These are phyloP conservation scores for Seira musarum DNA, from an alignment of 2,888 invertebrate genomes.

Conservation along the genomic window DNA sequence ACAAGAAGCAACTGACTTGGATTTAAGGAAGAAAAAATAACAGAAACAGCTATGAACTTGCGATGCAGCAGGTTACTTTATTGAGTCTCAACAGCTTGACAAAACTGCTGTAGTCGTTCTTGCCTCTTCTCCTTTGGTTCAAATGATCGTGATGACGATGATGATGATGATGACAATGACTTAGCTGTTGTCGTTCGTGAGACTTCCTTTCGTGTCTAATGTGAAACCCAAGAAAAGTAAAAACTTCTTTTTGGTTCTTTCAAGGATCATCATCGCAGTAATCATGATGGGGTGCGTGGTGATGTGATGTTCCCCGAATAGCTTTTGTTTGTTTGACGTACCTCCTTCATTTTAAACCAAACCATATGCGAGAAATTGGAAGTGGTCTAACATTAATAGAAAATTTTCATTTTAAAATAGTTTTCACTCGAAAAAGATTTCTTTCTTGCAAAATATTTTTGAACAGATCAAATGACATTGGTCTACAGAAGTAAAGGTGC, in stretches of 20 bases:
- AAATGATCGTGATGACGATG: slow-evolving; percentile 20
- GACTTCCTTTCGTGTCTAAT: neutral
- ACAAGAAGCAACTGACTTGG: slow-evolving; percentile 23
- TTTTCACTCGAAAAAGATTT: too few relatives aligned
- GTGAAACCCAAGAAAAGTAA: slow-evolving; percentile 15
- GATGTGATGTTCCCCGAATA: neutral
- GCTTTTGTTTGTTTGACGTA: neutral
- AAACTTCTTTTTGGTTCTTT: slow-evolving; percentile 1
- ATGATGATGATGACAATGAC: slow-evolving; percentile 15
- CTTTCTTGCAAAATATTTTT: too few relatives aligned
- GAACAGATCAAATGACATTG: too few relatives aligned
- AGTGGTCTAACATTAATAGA: too few relatives aligned
- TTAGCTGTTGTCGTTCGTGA: slow-evolving; percentile 9
- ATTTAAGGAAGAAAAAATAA: slow-evolving; percentile 4
- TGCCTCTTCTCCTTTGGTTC: neutral
- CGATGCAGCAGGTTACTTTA: slow-evolving; percentile 33
- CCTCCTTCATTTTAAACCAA: neutral
- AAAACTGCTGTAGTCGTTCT: neutral
- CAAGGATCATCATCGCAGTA: slow-evolving; percentile 10
- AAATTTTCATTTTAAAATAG: too few relatives aligned
- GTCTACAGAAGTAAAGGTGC: too few relatives aligned
- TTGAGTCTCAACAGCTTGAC: slow-evolving; percentile 14
- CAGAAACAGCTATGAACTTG: neutral
- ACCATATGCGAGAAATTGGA: too few relatives aligned
- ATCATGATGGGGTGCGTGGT: neutral